Evolutionary conservation across 2,888 invertebrate species (phyloP).

Genomic region (Opisthograptis luteolata): DNA sequence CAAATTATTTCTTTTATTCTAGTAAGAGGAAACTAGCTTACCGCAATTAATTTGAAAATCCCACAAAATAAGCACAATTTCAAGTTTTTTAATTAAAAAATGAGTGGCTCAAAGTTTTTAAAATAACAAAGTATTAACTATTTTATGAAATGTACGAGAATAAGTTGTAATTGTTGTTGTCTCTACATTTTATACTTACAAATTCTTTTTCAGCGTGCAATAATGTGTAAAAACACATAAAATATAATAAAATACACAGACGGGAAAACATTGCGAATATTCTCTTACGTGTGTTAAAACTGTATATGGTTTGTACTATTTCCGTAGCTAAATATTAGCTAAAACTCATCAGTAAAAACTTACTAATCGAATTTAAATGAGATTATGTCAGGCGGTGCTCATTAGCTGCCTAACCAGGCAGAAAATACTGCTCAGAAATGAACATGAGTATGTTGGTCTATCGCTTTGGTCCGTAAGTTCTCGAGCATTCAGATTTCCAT

Average conservation of each 20-base stretch:
- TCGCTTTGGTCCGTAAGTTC: too few relatives aligned
- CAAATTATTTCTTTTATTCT: not conserved
- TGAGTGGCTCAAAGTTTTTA: too few relatives aligned
- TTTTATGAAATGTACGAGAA: too few relatives aligned
- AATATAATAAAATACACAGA: constrained; percentile 11
- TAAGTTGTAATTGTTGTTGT: too few relatives aligned
- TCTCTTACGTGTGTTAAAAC: not conserved
- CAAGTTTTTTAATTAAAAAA: not conserved
- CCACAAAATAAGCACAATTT: constrained; percentile 7
- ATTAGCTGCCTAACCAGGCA: not conserved
- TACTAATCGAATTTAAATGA: constrained; percentile 17
- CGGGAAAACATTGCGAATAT: constrained; percentile 11
- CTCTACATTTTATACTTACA: constrained; percentile 25
- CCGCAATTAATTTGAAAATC: not conserved
- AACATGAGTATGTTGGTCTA: too few relatives aligned
- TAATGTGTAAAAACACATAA: constrained; percentile 5
- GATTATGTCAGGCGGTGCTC: not conserved
- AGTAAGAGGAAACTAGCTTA: constrained; percentile 2
- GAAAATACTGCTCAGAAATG: too few relatives aligned
- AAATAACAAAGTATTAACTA: too few relatives aligned
- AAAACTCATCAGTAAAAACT: not conserved
- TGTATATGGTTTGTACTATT: constrained; percentile 1
- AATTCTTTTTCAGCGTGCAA: constrained; percentile 11
- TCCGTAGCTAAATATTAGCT: not conserved
- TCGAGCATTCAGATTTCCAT: too few relatives aligned